These are phyloP conservation scores for Drosophila pseudotalamancana DNA, from an alignment of 2,888 invertebrate species.

Conservation along the genomic window DNA sequence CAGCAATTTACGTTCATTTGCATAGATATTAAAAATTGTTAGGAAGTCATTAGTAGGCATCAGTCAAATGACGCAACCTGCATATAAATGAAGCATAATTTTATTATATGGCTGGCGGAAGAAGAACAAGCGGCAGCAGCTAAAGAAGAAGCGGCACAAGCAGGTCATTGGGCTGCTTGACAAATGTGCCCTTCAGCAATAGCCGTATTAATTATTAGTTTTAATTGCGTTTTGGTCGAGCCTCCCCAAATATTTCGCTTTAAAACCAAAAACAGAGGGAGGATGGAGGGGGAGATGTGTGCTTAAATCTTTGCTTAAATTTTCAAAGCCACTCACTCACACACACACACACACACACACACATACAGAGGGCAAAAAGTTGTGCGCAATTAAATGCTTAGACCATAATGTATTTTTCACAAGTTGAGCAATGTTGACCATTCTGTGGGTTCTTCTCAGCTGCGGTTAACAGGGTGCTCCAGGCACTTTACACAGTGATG, in stretches of 20 bases:
- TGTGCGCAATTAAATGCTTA: slow-evolving; percentile 74
- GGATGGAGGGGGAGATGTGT: background rate
- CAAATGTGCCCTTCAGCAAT: slow-evolving; percentile 30
- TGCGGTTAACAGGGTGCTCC: slow-evolving; percentile 1
- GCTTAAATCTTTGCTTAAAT: slow-evolving; percentile 18
- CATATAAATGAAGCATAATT: slow-evolving; percentile 81
- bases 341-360: background rate
- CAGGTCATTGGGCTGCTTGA: slow-evolving; percentile 49
- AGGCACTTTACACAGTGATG: background rate
- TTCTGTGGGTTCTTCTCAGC: slow-evolving; percentile 62
- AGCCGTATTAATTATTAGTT: slow-evolving; percentile 74
- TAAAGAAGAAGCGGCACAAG: slow-evolving; percentile 14
- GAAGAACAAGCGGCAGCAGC: background rate
- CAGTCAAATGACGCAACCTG: slow-evolving; percentile 79
- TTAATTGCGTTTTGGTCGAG: slow-evolving; percentile 71
- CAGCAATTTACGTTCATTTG: slow-evolving; percentile 80
- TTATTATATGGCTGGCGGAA: slow-evolving; percentile 57
- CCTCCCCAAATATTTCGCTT: background rate
- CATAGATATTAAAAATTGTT: slow-evolving; percentile 82
- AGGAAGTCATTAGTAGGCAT: slow-evolving; percentile 81
- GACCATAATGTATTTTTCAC: slow-evolving; percentile 78
- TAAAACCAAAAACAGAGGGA: background rate
- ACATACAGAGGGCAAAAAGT: slow-evolving; percentile 45
- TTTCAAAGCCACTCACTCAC: slow-evolving; percentile 5
- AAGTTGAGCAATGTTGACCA: slow-evolving; percentile 79